Evolutionary conservation across 2,797 vertebrate genomes (phyloP), one percentile per base, ranked within the genome.

Genomic region (Borostomias antarcticus): DNA sequence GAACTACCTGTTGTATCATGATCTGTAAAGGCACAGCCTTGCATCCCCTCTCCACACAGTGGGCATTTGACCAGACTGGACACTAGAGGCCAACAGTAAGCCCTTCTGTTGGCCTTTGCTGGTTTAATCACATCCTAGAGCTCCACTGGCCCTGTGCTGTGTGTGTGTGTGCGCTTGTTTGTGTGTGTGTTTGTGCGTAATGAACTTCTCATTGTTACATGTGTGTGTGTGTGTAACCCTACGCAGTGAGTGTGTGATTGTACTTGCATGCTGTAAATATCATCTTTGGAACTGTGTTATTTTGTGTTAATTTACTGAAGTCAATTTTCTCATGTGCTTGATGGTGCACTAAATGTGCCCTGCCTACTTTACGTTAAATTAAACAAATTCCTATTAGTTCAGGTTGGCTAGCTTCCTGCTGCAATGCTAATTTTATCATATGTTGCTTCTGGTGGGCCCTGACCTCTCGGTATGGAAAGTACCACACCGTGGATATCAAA

Each of bases 381-480:
- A 74, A 77, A 77, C 74, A 82, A 73, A 82, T 77, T 73, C 70
- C 56, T 51, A 79, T 82, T 73, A 79, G 72, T 75, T 77, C 65
- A 5, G 13, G 64, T 73, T 70, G 64, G 43, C 62, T 64, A 68
- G 56, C 23, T 70, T 51, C 66, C 72, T 63, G 58, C 62, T 35
- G 32, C 64, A 45, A 70, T 62, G 67, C 60, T 82, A 77, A 79
- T 79, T 79, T 73, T 65, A 77, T 79, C 79, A 82, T 68, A 69
- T 72, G 66, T 47, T 70, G 58, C 70, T 69, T 58, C 67, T 57
- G 57, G 70, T 43, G 33, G 59, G 50, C 62, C 66, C 51, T 71
- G 69, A 71, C 71, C 66, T 76, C 63, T 21, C 30, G 30, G 37
- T 11, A 40, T 40, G 13, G 37, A 40, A 40, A 40, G 15, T 10